Percentiles rank a stretch among this genome's conserved stretches.
phyloP scores from a whole-genome alignment of 2,888 invertebrate species.

The Caenorhabditis plicata region DNA sequence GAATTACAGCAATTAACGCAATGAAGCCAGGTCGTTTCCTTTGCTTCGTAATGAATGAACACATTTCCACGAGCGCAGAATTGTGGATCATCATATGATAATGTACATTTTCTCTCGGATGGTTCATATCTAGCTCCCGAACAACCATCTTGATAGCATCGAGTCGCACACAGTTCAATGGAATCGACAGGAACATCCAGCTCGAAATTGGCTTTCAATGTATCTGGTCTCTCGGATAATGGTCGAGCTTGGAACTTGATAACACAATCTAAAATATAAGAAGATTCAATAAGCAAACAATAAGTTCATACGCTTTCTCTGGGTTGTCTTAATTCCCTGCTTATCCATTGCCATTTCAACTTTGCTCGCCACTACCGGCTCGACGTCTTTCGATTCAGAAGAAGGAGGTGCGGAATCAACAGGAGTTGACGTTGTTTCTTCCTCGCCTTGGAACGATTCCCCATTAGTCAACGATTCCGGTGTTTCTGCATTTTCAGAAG shows the following conservation, averaged over 20 bases:
- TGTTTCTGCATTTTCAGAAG: slow-evolving; percentile 7
- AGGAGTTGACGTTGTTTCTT: slow-evolving; percentile 1
- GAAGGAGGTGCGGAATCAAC: slow-evolving; percentile 8
- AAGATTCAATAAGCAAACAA: background rate
- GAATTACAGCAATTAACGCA: slow-evolving; percentile 55
- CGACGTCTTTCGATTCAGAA: slow-evolving; percentile 22
- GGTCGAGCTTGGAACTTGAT: slow-evolving; percentile 60
- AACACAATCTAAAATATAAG: slow-evolving; percentile 46
- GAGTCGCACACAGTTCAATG: slow-evolving; percentile 53
- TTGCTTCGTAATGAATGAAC: slow-evolving; percentile 40
- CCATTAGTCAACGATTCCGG: slow-evolving; percentile 3
- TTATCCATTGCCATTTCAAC: slow-evolving; percentile 31
- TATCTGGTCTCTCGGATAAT: slow-evolving; percentile 41
- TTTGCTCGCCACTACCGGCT: slow-evolving; percentile 26
- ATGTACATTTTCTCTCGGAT: slow-evolving; percentile 37
- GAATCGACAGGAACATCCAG: slow-evolving; percentile 46
- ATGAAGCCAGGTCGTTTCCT: slow-evolving; percentile 50
- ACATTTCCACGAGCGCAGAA: slow-evolving; percentile 45
- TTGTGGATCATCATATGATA: slow-evolving; percentile 56
- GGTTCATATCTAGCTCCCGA: slow-evolving; percentile 54
- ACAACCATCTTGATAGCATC: slow-evolving; percentile 60
- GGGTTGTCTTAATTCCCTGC: slow-evolving; percentile 27
- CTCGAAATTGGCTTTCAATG: slow-evolving; percentile 54
- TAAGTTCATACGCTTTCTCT: slow-evolving; percentile 17
- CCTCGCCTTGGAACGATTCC: slow-evolving; percentile 5